These are phyloP conservation scores for Zaprionus ghesquierei DNA, from an alignment of 1,140 invertebrate genomes.

Conservation along the genomic window DNA sequence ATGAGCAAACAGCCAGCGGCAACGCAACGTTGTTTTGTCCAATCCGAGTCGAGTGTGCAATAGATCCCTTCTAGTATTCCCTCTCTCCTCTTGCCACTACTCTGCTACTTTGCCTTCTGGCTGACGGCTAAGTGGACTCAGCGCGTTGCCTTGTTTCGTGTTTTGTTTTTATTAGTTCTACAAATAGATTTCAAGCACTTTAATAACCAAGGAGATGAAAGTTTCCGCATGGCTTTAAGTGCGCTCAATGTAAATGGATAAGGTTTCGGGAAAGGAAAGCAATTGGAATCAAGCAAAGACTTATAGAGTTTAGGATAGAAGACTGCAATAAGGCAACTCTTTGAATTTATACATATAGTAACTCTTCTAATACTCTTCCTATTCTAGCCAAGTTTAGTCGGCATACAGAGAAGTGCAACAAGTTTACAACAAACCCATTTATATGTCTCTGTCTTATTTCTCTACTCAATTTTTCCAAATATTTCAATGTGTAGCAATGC, in stretches of 20 bases:
- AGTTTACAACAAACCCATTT: too few species aligned
- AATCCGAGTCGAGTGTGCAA: not conserved
- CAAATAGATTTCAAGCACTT: constrained; percentile 23
- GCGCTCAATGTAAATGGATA: not conserved
- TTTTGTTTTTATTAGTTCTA: not conserved
- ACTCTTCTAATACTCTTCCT: too few species aligned
- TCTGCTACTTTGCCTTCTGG: not conserved
- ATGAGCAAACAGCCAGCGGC: constrained; percentile 32
- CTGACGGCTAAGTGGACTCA: constrained; percentile 9
- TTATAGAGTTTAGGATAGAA: too few species aligned
- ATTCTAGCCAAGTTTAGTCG: too few species aligned
- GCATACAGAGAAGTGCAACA: too few species aligned
- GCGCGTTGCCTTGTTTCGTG: not conserved
- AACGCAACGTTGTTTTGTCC: not conserved
- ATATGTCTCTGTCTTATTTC: too few species aligned
- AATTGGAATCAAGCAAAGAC: too few species aligned
- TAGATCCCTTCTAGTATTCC: not conserved
- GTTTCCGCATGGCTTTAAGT: not conserved
- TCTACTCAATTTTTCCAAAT: too few species aligned
- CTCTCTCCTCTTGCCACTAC: not conserved
- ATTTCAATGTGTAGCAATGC: too few species aligned
- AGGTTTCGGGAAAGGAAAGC: not conserved
- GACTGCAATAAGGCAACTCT: too few species aligned
- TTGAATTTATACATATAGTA: too few species aligned
- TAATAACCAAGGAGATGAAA: constrained; percentile 3